Percentiles rank a stretch among this genome's conserved stretches.
Evolutionary conservation across 2,113 vertebrate genomes (phyloP).

Genomic region (Riparia riparia): DNA sequence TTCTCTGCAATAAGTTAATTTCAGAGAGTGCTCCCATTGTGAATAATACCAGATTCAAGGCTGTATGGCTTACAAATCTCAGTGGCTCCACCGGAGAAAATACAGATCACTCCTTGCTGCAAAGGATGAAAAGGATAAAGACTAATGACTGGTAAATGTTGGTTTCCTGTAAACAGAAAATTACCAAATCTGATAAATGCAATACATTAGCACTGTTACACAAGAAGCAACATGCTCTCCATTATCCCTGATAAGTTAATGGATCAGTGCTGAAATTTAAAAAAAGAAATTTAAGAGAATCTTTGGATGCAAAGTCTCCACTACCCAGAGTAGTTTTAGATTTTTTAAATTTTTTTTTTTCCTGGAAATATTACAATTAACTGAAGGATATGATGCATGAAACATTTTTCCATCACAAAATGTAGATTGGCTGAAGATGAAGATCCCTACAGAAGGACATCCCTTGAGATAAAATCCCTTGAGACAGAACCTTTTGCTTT

Average conservation of each 20-base stretch:
- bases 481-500: background rate
- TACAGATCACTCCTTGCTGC: slow-evolving; percentile 57
- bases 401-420: background rate
- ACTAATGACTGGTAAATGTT: slow-evolving; percentile 56
- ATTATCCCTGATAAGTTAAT: slow-evolving; percentile 39
- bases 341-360: background rate
- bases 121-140: slow-evolving; percentile 44
- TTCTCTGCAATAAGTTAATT: slow-evolving; percentile 68
- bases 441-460: background rate
- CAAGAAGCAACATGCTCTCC: slow-evolving; percentile 9
- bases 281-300: background rate
- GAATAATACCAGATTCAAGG: slow-evolving; percentile 33
- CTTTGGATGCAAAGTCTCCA: background rate
- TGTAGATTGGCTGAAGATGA: background rate
- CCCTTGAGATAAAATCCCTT: background rate
- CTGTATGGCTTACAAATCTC: slow-evolving; percentile 15
- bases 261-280: background rate
- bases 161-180: slow-evolving; percentile 65
- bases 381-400: background rate
- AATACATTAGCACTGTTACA: slow-evolving; percentile 8
- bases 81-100: slow-evolving; percentile 54
- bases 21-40: slow-evolving; percentile 50
- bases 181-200: slow-evolving; percentile 52
- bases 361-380: background rate
- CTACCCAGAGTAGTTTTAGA: background rate